Evolutionary conservation across 2,888 invertebrate genomes (phyloP), one percentile per base, ranked within the genome.

Genomic region (Nineta flava): DNA sequence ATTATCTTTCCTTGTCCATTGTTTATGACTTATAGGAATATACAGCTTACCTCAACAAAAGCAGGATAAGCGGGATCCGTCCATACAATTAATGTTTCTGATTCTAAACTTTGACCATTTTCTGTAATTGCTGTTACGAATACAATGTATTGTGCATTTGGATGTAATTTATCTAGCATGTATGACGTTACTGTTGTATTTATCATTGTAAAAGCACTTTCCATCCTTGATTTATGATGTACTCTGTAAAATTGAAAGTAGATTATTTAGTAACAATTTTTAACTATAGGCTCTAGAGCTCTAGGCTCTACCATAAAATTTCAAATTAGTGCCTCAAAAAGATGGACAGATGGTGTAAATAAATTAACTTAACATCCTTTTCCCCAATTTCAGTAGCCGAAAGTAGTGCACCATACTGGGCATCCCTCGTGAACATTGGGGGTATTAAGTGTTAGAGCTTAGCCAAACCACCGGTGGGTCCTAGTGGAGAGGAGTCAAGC

Each of bases 41-140:
- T 9, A 9, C 12, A 34, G 12, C 64, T 66, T 64, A 86, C 86
- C 76, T 87, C 87, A 15, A 90, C 87, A 66, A 83, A 86, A 0
- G 88, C 87, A 0, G 88, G 87, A 59, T 87, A 80, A 0, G 87
- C 87, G 0, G 88, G 87, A 65, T 88, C 87, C 6, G 88, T 88
- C 87, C 87, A 88, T 1, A 85, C 87, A 51, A 87, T 74, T 21
- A 90, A 64, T 0, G 86, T 87, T 66, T 90, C 88, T 0, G 87
- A 87, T 1, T 87, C 80, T 57, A 81, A 65, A 9, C 87, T 87
- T 53, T 76, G 75, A 0, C 86, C 87, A 54, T 75, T 73, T 2
- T 78, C 76, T 0, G 72, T 70, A 46, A 83, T 75, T 0, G 86
- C 86, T 53, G 74, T 77, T 43, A 87, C 83, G 68, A 83, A 87